Percentiles rank a stretch among this genome's conserved stretches.
Conservation (phyloP, 2,888 invertebrate species). For the Alcis repandata region DNA sequence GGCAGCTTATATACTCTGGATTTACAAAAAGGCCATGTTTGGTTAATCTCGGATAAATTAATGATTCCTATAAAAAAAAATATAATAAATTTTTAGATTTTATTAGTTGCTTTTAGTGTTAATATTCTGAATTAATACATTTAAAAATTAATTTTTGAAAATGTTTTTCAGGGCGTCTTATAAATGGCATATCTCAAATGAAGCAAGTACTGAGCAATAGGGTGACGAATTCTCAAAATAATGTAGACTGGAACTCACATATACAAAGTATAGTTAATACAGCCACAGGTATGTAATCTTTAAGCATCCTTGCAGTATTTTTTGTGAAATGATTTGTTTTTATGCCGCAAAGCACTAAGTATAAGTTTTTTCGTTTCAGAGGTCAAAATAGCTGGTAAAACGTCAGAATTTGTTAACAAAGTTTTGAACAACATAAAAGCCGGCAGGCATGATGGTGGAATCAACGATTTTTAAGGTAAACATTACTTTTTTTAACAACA, state of each 20-base stretch:
- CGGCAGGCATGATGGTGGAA: conserved; percentile 92
- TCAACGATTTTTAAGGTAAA: conserved; percentile 89
- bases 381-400: conserved; percentile 95
- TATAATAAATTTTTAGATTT: no score
- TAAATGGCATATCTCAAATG: conserved; percentile 92
- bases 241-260: conserved; percentile 89
- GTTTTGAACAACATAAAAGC: conserved; percentile 94
- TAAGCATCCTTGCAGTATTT: neutral
- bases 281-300: conserved; percentile 86
- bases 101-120: no score
- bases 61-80: no score
- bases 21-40: no score
- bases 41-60: no score
- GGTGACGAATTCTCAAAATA: conserved; percentile 84
- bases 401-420: conserved; percentile 97
- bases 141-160: neutral
- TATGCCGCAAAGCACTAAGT: no score
- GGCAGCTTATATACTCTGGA: no score
- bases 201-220: conserved; percentile 91
- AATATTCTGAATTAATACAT: no score
- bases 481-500: conserved; percentile 64
- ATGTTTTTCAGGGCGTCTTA: conserved; percentile 89
- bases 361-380: conserved; percentile 88
- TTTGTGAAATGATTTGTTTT: neutral
- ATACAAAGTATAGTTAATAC: conserved; percentile 90